Evolutionary conservation across 2,113 vertebrate genomes (phyloP), one percentile per base, ranked within the genome.

Genomic region (Camarhynchus parvulus): DNA sequence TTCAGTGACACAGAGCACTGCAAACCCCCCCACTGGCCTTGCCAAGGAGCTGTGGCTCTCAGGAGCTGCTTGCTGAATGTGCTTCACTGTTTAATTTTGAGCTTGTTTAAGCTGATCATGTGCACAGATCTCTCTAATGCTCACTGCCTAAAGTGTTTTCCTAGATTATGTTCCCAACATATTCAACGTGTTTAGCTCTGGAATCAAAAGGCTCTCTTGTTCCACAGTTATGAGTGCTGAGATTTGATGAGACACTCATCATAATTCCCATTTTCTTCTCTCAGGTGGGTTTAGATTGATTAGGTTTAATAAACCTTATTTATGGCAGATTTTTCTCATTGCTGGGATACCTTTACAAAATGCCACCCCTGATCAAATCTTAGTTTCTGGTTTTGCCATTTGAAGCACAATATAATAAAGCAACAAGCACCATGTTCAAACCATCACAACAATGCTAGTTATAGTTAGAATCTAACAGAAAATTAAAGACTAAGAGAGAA

Each of bases 151-250:
- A 89, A 92, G 72, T 72, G 72, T 92, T 97, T 97, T 94, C 92
- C 75, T 89, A 93, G 92, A 91, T 94, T 94, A 95, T 2, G 2
- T 83, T 95, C 92, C 81, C 25, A 49, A 67, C 63, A 55, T 67
- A 80, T 74, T 89, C 68, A 83, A 78, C 3, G 21, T 79, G 75
- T 87, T 96, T 68, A 92, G 85, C 42, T 81, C 49, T 80, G 69
- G 47, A 92, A 95, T 97, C 53, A 97, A 95, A 96, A 94, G 92
- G 73, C 19, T 77, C 61, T 79, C 80, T 92, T 97, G 95, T 96
- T 91, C 75, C n/a, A 19, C 44, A 59, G 35, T 59, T 82, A 81
- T 46, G 49, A 93, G 87, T 92, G 70, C 70, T 89, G 74, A 83
- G 70, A 72, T 90, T 94, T 83, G 94, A 92, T 78, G 63, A 81